Base-by-base conservation (phyloP, 2,797 vertebrate genomes). In the Hephaestus fuliginosus region DNA sequence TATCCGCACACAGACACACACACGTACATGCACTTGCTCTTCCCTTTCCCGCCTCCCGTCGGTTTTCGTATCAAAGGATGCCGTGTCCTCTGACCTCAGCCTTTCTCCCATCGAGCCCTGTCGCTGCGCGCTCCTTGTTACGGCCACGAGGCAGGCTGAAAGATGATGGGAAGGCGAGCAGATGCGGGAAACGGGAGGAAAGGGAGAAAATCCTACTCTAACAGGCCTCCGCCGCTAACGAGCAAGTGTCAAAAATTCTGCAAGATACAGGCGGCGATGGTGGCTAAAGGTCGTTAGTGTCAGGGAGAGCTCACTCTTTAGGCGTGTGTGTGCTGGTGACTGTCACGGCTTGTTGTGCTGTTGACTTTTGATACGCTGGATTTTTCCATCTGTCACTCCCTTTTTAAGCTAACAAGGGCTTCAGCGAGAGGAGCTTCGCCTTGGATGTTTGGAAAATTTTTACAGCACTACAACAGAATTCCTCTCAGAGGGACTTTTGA, bases 181-280 rank as follows among this genome's bases (percentile, higher is more conserved):
- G 67, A 70, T 81, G 74, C 12, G 0, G 1, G 65, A 25, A 81
- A 86, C 43, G 3, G 2, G 52, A 74, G 70, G 73, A 76, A 73
- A 33, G 17, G 48, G 39, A 81, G 75, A 60, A 74, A 80, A 52
- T 72, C 67, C 76, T 36, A 49, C 67, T 78, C 66, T 76, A 84
- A 86, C 81, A 83, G 84, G 82, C 85, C 74, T 81, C 73, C 4
- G 0, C 81, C 33, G 67, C 91, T 94, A 95, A 95, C 82, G 76
- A 95, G 93, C 92, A 85, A 74, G 70, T 82, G 87, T 89, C 84
- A 81, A 66, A 93, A 84, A 87, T 78, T 85, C 69, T 69, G 70
- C 70, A 8, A 71, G 74, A 87, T 74, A 82, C 68, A 61, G 41
- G 73, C 46, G 1, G 63, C 80, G 57, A 11, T 74, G 76, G 55